Percentiles rank a stretch among this genome's conserved stretches.
phyloP scores from a whole-genome alignment of 2,888 invertebrate genomes.

The Clitarchus hookeri region DNA sequence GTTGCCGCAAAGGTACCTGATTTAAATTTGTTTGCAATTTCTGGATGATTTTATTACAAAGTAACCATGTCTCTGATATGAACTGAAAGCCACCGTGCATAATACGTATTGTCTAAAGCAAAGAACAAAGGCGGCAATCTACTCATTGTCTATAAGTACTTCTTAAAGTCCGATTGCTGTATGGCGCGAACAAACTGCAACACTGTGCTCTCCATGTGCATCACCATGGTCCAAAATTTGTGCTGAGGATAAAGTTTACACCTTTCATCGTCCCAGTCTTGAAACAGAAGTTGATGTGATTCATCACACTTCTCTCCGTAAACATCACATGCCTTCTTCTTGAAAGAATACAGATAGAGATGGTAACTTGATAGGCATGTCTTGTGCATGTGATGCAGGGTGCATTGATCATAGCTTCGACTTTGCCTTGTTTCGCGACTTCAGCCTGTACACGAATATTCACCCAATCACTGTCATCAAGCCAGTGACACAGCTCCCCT shows the following conservation, averaged over 20 bases:
- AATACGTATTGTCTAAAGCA: not conserved
- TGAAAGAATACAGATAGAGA: not conserved
- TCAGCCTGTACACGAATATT: constrained; percentile 26
- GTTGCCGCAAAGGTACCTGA: not conserved
- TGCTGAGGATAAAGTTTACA: not conserved
- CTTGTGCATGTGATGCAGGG: constrained; percentile 26
- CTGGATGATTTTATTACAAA: not conserved
- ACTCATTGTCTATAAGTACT: not conserved
- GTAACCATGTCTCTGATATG: not conserved
- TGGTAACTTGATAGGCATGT: constrained; percentile 25
- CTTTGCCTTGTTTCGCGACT: constrained; percentile 27
- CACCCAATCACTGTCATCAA: constrained; percentile 27
- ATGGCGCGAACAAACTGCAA: not conserved
- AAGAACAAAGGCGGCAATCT: not conserved
- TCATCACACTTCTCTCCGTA: not conserved
- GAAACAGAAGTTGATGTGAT: not conserved
- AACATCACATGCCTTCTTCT: not conserved
- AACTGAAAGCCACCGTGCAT: constrained; percentile 4
- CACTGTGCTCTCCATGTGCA: not conserved
- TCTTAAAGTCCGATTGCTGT: not conserved
- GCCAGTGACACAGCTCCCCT: constrained; percentile 24
- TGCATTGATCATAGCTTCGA: constrained; percentile 24
- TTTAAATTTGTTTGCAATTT: not conserved
- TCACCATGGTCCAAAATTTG: not conserved
- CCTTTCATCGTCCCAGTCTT: not conserved